phyloP scores from a whole-genome alignment of 1,140 invertebrate species.

The Heterodera schachtii region DNA sequence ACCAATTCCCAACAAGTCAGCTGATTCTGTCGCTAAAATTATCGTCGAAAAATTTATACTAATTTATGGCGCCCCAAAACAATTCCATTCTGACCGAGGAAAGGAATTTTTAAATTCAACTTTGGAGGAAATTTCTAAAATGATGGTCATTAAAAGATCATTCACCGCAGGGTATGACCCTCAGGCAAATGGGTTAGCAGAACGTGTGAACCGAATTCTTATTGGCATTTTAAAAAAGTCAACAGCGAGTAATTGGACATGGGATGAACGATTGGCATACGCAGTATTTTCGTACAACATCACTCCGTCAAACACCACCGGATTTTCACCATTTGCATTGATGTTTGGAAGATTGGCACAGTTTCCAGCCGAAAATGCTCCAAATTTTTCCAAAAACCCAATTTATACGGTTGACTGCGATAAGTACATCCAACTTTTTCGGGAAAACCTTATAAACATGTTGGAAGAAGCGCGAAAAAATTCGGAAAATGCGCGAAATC shows the following conservation, averaged over 20 bases:
- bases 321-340: slow-evolving; percentile 9
- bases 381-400: not conserved
- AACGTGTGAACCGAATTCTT: not conserved
- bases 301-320: not conserved
- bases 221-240: slow-evolving; percentile 17
- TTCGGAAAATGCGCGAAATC: not conserved
- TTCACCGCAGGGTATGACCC: slow-evolving; percentile 9
- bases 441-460: not conserved
- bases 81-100: slow-evolving; percentile 10
- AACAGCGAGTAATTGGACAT: not conserved
- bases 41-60: slow-evolving; percentile 12
- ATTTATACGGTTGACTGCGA: not conserved
- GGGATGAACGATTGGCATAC: slow-evolving; percentile 15
- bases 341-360: not conserved
- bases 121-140: not conserved
- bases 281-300: slow-evolving; percentile 8
- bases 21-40: slow-evolving; percentile 3
- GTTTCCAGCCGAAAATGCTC: not conserved
- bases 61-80: slow-evolving; percentile 1
- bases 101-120: slow-evolving; percentile 10
- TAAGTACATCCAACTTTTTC: slow-evolving; percentile 9
- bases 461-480: slow-evolving; percentile 10
- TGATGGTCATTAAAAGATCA: not conserved
- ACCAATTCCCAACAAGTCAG: slow-evolving; percentile 6
- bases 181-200: not conserved